phyloP scores from a whole-genome alignment of 2,113 vertebrate species.

The Amphiprion ocellaris region DNA sequence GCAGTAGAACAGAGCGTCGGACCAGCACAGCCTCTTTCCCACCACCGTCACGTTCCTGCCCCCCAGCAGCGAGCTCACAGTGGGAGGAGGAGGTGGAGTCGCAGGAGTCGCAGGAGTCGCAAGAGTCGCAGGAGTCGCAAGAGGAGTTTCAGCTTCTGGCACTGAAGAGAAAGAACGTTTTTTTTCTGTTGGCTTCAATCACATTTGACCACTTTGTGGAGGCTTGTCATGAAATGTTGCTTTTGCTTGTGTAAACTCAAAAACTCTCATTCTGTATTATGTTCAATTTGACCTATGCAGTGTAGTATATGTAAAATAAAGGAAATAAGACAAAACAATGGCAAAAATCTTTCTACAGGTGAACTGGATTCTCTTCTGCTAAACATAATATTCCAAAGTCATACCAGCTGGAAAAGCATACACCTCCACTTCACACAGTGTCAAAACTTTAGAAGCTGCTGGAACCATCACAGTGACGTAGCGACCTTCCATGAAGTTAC shows the following conservation, averaged over 20 bases:
- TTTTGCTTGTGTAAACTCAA: too few relatives aligned
- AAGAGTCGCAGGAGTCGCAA: too few relatives aligned
- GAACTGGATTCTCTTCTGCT: too few relatives aligned
- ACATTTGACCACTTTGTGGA: not conserved
- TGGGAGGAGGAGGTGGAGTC: not conserved
- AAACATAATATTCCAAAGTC: not conserved
- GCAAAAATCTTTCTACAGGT: too few relatives aligned
- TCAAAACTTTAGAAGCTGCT: rapidly evolving
- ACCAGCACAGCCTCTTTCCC: conserved; percentile 25
- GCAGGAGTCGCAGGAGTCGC: not conserved
- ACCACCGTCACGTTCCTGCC: conserved; percentile 11
- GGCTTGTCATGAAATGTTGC: too few relatives aligned
- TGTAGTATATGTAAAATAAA: not conserved
- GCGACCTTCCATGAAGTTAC: conserved; percentile 17
- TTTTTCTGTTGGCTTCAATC: too few relatives aligned
- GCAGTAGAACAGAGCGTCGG: conserved; percentile 33
- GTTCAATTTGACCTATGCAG: not conserved
- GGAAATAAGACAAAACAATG: too few relatives aligned
- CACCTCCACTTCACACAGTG: conserved; percentile 26
- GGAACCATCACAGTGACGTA: not conserved
- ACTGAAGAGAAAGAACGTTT: not conserved
- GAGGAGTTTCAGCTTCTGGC: not conserved
- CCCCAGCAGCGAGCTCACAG: not conserved
- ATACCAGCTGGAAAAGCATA: conserved; percentile 23
- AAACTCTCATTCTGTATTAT: not conserved